Evolutionary conservation across 2,888 invertebrate genomes (phyloP), one percentile per base, ranked within the genome.

Genomic region (Myopa testacea): DNA sequence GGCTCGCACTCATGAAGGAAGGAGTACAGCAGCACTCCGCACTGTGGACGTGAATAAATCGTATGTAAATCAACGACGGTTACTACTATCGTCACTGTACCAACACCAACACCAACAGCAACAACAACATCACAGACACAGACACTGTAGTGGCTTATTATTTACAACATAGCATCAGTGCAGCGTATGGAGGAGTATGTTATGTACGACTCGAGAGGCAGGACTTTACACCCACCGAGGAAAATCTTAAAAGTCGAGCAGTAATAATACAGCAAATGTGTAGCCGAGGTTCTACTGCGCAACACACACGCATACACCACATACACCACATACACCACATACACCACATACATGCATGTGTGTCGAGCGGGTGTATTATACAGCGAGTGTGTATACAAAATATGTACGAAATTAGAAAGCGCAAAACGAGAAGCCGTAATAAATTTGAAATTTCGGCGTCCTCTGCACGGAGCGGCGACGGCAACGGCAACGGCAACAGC

Each of bases 401-500:
- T 67, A 68, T 38, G 40, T 19, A 68, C 16, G 34, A 45, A 16
- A 68, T 45, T 45, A 45, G 12, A 26, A 52, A 26, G n/a, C 60
- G 58, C 60, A 19, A 72, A 70, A 60, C 34, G 37, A 69, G 69
- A 37, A 72, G 60, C 71, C 58, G n/a, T 38, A 65, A 65, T 74
- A 65, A 65, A 74, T 74, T 74, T 52, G 34, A 65, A 65, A 55
- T 52, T 73, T 74, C 63, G 74, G n/a, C 65, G 74, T 16, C 8
- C 73, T 34, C 26, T 50, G 45, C 65, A 74, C 63, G 63, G 19
- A 34, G 38, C 63, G 74, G 34, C 63, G 52, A 45, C 52, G 52
- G 34, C 63, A n/a, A 10, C 63, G 74, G 34, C 63, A 37, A 45
- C 52, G 52, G 34, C 63, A n/a, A 10, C 45, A 45, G 6, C 7